Base-by-base conservation (phyloP, 2,797 vertebrate genomes). In the Remorina albescens region DNA sequence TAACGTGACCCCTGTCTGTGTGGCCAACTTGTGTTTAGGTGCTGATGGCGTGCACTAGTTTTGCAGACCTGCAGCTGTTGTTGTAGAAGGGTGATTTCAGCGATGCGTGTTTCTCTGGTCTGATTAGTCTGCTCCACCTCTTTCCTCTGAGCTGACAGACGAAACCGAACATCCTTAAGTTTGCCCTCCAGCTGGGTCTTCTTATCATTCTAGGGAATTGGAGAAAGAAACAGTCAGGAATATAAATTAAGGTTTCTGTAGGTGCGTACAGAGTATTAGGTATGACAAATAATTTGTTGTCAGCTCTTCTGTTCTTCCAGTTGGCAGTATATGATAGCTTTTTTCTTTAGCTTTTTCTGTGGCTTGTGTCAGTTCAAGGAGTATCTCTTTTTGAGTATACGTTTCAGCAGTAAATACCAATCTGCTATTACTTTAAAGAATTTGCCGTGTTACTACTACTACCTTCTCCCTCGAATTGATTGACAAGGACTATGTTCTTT, bases 41-140 rank as follows among this genome's bases (percentile, higher is more conserved):
- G 53, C 6, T 37, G 16, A 50, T 30, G 12, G 12, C n/a, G 18
- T 3, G 1, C 12, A 1, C 37, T 18, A 2, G 44, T 19, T 61
- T 0, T 44, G 49, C 13, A 4, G 74, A 99, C 98, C 96, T 99
- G 97, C 64, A 99, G 93, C 84, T 99, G 97, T 67, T 98, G 97
- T 68, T 99, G 98, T 7, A 99, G 91, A 74, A 96, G 95, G 2
- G 97, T 99, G 88, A 99, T 99, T 88, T 99, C 97, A 2, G 97
- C 96, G 28, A 99, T 98, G 88, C 97, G 95, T 8, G 96, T 91
- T 65, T 99, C 98, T 71, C 97, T 93, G 16, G 95, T 96, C 88
- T 98, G 97, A 89, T 98, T 99, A 53, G 97, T 99, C 87, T 95
- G 97, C 92, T 99, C 98, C 55, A 99, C 96, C 79, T 99, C 98